A percentile compares a stretch with the other conserved stretches of the same genome.
These are phyloP conservation scores for Ceratina calcarata DNA, from an alignment of 1,140 invertebrate genomes.

Conservation along the genomic window DNA sequence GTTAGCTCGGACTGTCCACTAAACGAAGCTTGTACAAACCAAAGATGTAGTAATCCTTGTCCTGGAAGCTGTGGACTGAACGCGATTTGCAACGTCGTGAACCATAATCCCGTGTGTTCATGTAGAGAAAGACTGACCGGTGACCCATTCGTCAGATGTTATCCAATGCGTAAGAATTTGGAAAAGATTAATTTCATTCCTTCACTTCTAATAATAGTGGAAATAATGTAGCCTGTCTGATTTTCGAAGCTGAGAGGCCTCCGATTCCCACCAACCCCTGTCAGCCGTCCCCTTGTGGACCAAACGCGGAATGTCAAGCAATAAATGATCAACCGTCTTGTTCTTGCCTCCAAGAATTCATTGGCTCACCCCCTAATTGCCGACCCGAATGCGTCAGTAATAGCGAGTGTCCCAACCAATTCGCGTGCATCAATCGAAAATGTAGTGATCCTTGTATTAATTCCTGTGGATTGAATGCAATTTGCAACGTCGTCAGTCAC, in stretches of 20 bases:
- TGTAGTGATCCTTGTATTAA: conserved; percentile 87
- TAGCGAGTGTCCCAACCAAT: conserved; percentile 83
- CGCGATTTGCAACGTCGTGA: conserved; percentile 82
- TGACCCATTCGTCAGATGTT: conserved; percentile 80
- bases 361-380: conserved; percentile 84
- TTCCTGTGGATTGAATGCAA: conserved; percentile 86
- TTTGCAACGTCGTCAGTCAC: conserved; percentile 88
- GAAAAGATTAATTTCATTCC: conserved; percentile 63
- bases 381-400: conserved; percentile 85
- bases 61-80: conserved; percentile 83
- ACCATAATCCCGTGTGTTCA: conserved; percentile 78
- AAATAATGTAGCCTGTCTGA: conserved; percentile 9
- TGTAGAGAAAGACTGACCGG: conserved; percentile 76
- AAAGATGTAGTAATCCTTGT: conserved; percentile 86
- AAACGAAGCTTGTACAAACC: conserved; percentile 84
- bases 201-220: background rate
- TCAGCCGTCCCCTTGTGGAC: conserved; percentile 86
- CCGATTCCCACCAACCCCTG: conserved; percentile 78
- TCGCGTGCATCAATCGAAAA: conserved; percentile 86
- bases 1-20: conserved; percentile 84
- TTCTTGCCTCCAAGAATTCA: conserved; percentile 83
- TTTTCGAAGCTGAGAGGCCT: conserved; percentile 59
- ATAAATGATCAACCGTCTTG: conserved; percentile 84
- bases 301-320: conserved; percentile 84
- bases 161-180: conserved; percentile 79